Conservation (phyloP, 2,888 invertebrate species). For the Chymomyza fuscimana region DNA sequence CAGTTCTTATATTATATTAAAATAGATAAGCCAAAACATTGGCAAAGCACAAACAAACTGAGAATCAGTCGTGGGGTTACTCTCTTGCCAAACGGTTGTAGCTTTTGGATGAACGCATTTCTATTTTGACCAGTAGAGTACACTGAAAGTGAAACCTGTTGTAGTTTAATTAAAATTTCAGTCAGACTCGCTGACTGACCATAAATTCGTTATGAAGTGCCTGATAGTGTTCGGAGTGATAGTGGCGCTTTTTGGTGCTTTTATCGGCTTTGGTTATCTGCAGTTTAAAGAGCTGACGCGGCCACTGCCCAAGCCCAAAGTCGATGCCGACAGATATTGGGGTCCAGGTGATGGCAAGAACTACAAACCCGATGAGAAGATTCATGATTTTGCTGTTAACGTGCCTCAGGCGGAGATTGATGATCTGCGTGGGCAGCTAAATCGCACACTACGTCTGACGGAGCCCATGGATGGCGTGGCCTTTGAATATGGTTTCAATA, state of each 20-base stretch:
- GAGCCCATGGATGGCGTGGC: conserved; percentile 84
- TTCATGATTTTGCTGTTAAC: conserved; percentile 66
- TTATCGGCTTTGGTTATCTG: conserved; percentile 61
- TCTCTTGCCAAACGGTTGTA: neutral
- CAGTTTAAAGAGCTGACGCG: conserved; percentile 63
- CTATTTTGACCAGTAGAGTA: neutral
- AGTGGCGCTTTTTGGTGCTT: conserved; percentile 55
- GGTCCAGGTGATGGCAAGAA: conserved; percentile 71
- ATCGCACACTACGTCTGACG: conserved; percentile 80
- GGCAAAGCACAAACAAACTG: neutral
- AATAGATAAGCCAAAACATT: neutral
- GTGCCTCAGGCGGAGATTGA: conserved; percentile 77
- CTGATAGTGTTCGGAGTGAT: conserved; percentile 58
- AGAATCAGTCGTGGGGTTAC: neutral
- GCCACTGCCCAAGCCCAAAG: conserved; percentile 71
- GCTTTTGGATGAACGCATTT: neutral
- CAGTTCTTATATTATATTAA: neutral
- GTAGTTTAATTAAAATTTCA: conserved; percentile 31
- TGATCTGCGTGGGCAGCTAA: conserved; percentile 83
- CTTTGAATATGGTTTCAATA: conserved; percentile 91
- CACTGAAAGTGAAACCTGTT: neutral
- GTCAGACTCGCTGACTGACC: conserved; percentile 4
- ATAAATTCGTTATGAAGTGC: conserved; percentile 54
- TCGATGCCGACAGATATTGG: conserved; percentile 77
- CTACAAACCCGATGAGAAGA: conserved; percentile 69